phyloP scores from a whole-genome alignment of 2,797 vertebrate species.

The Aphelocoma californica region DNA sequence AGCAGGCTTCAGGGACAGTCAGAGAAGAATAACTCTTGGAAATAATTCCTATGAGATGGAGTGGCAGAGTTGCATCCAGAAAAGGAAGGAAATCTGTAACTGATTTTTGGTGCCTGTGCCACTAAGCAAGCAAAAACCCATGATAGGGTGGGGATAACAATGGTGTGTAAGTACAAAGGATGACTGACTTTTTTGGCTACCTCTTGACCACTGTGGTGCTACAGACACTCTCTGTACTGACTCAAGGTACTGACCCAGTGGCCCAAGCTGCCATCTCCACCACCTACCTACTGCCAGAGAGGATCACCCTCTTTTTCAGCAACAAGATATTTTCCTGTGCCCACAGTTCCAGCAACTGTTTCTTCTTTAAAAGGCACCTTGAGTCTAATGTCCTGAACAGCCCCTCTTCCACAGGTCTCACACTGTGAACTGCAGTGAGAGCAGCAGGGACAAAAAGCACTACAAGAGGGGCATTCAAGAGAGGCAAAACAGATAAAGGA shows the following conservation, averaged over 20 bases:
- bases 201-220: not conserved
- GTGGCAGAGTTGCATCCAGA: not conserved
- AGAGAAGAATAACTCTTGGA: not conserved
- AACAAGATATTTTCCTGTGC: not conserved
- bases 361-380: not conserved
- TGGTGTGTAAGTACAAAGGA: not conserved
- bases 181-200: not conserved
- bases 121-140: not conserved
- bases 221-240: not conserved
- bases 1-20: not conserved
- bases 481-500: not conserved
- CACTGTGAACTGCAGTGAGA: not conserved
- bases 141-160: too few relatives aligned
- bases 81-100: not conserved
- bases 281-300: not conserved
- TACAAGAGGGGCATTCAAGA: not conserved
- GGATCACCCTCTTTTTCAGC: not conserved
- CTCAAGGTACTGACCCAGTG: not conserved
- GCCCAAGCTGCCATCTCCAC: not conserved
- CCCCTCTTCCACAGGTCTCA: not conserved
- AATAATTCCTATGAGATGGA: accelerated
- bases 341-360: not conserved
- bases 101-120: not conserved
- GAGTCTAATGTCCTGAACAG: not conserved
- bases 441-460: not conserved